Evolutionary conservation across 2,888 invertebrate genomes (phyloP).

Genomic region (Eristalinus sepulchralis): DNA sequence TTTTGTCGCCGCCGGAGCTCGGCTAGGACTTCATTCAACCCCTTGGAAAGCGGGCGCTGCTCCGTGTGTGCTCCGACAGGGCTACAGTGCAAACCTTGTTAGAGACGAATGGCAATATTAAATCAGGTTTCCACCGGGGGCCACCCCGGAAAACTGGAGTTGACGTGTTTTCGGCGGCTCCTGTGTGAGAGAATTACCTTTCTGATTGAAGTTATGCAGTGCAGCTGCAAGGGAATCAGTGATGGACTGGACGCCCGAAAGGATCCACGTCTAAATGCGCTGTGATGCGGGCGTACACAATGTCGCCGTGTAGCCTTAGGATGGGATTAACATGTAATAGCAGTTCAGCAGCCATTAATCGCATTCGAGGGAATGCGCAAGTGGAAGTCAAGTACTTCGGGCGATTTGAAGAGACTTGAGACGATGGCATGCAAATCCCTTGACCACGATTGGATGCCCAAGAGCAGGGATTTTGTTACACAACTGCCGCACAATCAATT

Average conservation of each 20-base stretch:
- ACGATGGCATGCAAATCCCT: neutral
- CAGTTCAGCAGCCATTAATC: neutral
- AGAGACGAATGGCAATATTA: conserved; percentile 1
- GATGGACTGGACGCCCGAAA: neutral
- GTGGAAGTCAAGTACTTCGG: neutral
- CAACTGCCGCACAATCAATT: no score
- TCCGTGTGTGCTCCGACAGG: conserved; percentile 1
- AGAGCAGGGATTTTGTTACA: no score
- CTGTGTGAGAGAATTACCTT: neutral
- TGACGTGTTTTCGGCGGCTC: neutral
- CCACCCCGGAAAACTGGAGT: neutral
- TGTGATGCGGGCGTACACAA: neutral
- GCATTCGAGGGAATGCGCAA: neutral
- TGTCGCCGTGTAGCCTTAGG: neutral
- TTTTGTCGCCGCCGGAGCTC: neutral
- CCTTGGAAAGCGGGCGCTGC: neutral
- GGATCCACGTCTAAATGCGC: neutral
- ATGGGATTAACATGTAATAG: neutral
- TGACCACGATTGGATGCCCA: no score
- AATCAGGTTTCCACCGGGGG: neutral
- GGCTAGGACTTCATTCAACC: neutral
- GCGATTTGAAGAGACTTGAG: neutral
- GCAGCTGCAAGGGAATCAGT: neutral
- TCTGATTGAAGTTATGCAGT: neutral
- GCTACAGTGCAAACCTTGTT: conserved; percentile 1